Conservation (phyloP, 2,113 vertebrate genomes). For the Galemys pyrenaicus region DNA sequence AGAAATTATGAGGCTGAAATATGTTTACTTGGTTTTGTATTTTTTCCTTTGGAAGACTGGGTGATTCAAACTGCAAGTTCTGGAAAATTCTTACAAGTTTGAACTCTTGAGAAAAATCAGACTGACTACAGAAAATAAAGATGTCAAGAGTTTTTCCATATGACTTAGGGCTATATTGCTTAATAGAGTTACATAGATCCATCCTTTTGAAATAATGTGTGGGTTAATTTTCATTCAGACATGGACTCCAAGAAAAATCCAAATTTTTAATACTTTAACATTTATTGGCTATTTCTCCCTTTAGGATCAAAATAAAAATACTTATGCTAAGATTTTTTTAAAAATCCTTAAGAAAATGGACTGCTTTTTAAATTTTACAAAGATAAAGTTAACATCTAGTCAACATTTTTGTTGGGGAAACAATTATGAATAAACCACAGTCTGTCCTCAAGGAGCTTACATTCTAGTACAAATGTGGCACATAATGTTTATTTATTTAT, state of each 20-base stretch:
- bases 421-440: background rate
- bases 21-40: slow-evolving; percentile 21
- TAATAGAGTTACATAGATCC: background rate
- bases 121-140: slow-evolving; percentile 34
- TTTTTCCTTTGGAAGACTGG: slow-evolving; percentile 14
- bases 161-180: background rate
- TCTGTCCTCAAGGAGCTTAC: background rate
- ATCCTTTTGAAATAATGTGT: background rate
- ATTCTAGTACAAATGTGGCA: background rate
- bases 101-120: slow-evolving; percentile 33
- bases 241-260: background rate
- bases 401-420: background rate
- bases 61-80: slow-evolving; percentile 19
- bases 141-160: background rate
- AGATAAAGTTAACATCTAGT: background rate
- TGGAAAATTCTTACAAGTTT: slow-evolving; percentile 41
- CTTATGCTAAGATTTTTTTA: background rate
- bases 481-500: background rate
- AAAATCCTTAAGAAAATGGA: background rate
- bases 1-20: background rate
- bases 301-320: slow-evolving; percentile 41
- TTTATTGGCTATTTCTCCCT: slow-evolving; percentile 6
- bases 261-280: background rate
- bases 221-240: background rate
- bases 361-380: background rate